phyloP scores from a whole-genome alignment of 2,113 vertebrate genomes.

The Lathamus discolor region DNA sequence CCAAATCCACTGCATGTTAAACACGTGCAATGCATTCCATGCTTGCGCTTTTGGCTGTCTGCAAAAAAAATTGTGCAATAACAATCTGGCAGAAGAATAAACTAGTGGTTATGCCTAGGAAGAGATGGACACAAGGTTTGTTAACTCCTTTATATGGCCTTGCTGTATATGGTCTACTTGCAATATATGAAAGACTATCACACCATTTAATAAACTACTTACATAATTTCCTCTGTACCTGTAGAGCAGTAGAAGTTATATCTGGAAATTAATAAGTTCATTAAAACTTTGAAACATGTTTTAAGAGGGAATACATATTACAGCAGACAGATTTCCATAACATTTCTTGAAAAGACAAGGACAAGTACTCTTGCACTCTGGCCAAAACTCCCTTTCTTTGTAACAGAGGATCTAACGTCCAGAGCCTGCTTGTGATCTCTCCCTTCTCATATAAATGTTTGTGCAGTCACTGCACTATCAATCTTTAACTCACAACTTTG shows the following conservation, averaged over 20 bases:
- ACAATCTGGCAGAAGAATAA: not conserved
- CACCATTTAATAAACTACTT: not conserved
- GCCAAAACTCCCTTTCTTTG: not conserved
- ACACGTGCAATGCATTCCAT: not conserved
- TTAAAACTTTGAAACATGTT: not conserved
- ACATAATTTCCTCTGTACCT: not conserved
- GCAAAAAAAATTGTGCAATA: not conserved
- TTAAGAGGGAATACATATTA: not conserved
- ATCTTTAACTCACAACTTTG: not conserved
- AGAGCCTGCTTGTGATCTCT: not conserved
- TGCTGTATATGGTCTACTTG: not conserved
- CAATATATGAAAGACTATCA: not conserved
- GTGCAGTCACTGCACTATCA: not conserved
- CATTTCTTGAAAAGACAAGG: not conserved
- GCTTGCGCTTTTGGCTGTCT: not conserved
- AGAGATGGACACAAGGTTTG: not conserved
- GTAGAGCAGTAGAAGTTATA: not conserved
- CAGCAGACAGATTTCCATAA: not conserved
- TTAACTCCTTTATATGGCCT: not conserved
- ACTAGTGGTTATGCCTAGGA: not conserved
- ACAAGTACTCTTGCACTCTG: not conserved
- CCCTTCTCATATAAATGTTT: not conserved
- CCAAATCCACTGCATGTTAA: not conserved
- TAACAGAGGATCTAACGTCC: not conserved
- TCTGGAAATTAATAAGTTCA: not conserved